Base-by-base conservation (phyloP, 2,113 vertebrate species). In the Muscicapa adusta region DNA sequence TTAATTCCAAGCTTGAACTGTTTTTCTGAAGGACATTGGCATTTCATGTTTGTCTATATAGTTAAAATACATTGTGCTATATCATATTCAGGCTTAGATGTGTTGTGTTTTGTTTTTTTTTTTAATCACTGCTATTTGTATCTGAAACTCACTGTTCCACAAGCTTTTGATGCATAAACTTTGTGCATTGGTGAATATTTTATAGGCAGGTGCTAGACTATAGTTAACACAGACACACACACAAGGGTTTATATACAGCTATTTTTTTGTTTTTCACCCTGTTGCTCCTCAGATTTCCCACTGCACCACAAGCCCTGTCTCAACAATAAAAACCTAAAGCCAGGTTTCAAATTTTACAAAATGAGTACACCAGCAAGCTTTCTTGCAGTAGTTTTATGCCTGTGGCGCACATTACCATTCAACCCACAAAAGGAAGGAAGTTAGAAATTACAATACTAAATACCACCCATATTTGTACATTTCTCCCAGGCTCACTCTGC, bases 371-470 rank as follows among this genome's bases (percentile, higher is more conserved):
- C 38, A 65, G 47, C 31, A 63, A 88, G 45, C 12, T 68, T 48
- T 42, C 16, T 70, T 29, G n/a, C 45, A 63, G 16, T 23, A 71
- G 14, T 8, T 91, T 56, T 14, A 11, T 23, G 70, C 13, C 63
- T 51, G 14, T 80, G 81, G 51, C 72, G 53, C 6, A 34, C 31
- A 31, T 65, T 74, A 33, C 24, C 38, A 29, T 60, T 67, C 77
- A 81, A 61, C n/a, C 50, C 66, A 58, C 58, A 94, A 75, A 91
- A 79, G 91, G 83, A 92, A 97, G 91, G 94, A 96, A 95, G 85
- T 33, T 26, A 94, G 67, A 91, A 89, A 74, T 78, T 48, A 48
- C 8, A 7, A 48, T 13, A 63, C 18, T 34, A n/a, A 43, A 40
- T 40, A n/a, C 38, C 43, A 42, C 25, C 4, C 28, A 60, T 61